phyloP scores from a whole-genome alignment of 2,113 vertebrate genomes.

The Gambusia holbrooki region DNA sequence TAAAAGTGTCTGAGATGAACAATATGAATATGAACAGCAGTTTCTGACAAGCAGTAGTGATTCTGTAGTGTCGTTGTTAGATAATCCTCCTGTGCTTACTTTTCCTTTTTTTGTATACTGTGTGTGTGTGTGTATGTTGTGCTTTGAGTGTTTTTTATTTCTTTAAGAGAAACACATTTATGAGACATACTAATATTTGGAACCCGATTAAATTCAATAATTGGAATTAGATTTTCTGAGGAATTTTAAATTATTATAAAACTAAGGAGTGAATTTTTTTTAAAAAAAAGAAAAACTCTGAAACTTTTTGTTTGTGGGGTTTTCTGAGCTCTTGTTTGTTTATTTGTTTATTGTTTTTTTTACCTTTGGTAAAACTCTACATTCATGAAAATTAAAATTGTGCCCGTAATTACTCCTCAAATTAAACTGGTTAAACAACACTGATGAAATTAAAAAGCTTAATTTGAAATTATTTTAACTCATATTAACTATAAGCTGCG shows the following conservation, averaged over 20 bases:
- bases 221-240: neutral
- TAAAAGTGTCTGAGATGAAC: neutral
- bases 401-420: no score
- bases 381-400: no score
- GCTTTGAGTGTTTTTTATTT: neutral
- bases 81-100: neutral
- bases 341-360: no score
- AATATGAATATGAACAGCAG: neutral
- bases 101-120: neutral
- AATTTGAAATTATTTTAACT: no score
- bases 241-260: neutral
- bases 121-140: neutral
- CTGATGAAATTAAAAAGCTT: no score
- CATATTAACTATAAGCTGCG: no score
- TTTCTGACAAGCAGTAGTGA: neutral
- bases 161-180: neutral
- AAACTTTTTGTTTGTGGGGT: neutral
- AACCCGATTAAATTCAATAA: neutral
- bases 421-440: no score
- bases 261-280: neutral
- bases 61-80: neutral
- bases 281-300: neutral
- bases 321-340: no score
- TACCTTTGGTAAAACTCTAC: no score
- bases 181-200: neutral